Conservation (phyloP, 2,888 invertebrate genomes). For the Lasioglossum zephyrum region DNA sequence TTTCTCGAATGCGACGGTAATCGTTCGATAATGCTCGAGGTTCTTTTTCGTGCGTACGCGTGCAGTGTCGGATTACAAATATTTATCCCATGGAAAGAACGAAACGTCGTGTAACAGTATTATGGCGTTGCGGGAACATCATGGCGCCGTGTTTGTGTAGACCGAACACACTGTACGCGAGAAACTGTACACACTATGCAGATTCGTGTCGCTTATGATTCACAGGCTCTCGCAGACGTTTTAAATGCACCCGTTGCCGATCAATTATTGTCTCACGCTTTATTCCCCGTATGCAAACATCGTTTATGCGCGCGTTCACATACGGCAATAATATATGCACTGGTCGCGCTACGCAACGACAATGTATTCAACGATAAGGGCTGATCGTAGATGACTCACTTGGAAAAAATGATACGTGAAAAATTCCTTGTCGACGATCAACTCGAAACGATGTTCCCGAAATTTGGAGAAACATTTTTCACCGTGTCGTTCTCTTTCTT, state of each 20-base stretch:
- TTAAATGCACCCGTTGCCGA: background rate
- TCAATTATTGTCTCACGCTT: conserved; percentile 21
- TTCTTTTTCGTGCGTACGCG: conserved; percentile 19
- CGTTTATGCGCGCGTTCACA: conserved; percentile 45
- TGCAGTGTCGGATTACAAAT: conserved; percentile 48
- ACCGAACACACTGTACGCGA: conserved; percentile 31
- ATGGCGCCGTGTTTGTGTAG: conserved; percentile 70
- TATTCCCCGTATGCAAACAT: conserved; percentile 23
- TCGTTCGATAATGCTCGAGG: background rate
- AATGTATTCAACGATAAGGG: conserved; percentile 64
- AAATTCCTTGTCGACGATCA: conserved; percentile 18
- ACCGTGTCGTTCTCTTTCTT: background rate
- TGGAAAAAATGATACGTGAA: conserved; percentile 53
- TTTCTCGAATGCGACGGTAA: background rate
- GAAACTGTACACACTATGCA: conserved; percentile 29
- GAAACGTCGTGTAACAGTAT: conserved; percentile 68
- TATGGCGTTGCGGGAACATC: conserved; percentile 70
- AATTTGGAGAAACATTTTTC: conserved; percentile 15
- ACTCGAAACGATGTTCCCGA: background rate
- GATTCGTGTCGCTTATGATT: conserved; percentile 12
- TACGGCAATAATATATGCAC: conserved; percentile 47
- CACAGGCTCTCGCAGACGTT: conserved; percentile 8
- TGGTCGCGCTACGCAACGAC: conserved; percentile 54
- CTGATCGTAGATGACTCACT: conserved; percentile 63
- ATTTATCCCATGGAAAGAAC: conserved; percentile 64